phyloP scores from a whole-genome alignment of 2,888 invertebrate species.

The Ligdia adustata region DNA sequence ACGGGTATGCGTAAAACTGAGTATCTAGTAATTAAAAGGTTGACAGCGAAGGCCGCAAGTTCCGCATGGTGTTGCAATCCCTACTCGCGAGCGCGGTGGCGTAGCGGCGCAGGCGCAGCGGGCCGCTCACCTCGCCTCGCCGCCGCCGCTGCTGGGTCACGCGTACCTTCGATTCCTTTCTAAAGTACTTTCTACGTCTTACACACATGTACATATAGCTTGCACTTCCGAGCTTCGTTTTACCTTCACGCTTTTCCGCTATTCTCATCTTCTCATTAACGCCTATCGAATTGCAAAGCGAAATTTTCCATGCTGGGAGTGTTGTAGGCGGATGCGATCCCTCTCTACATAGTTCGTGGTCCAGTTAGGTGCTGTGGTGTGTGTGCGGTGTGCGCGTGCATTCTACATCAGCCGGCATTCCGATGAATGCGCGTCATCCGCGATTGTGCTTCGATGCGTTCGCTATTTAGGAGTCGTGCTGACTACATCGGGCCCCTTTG shows the following conservation, averaged over 20 bases:
- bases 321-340: conserved; percentile 51
- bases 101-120: conserved; percentile 56
- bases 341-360: conserved; percentile 51
- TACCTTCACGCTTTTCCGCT: conserved; percentile 62
- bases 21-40: conserved; percentile 74
- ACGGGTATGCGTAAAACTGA: conserved; percentile 58
- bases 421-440: conserved; percentile 69
- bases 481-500: conserved; percentile 52
- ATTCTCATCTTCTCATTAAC: conserved; percentile 51
- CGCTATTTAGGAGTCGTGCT: conserved; percentile 57
- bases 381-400: conserved; percentile 61
- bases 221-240: conserved; percentile 49
- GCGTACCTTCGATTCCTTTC: conserved; percentile 81
- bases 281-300: conserved; percentile 56
- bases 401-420: conserved; percentile 75
- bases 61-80: conserved; percentile 74
- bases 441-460: conserved; percentile 62
- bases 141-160: conserved; percentile 55
- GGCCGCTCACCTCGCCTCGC: conserved; percentile 66
- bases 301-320: conserved; percentile 42
- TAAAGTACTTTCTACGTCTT: conserved; percentile 81
- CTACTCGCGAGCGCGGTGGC: conserved; percentile 34
- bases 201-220: conserved; percentile 54
- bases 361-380: conserved; percentile 56
- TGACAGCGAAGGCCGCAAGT: conserved; percentile 77